phyloP scores from a whole-genome alignment of 2,888 invertebrate genomes.

The Hirudinaria manillensis region DNA sequence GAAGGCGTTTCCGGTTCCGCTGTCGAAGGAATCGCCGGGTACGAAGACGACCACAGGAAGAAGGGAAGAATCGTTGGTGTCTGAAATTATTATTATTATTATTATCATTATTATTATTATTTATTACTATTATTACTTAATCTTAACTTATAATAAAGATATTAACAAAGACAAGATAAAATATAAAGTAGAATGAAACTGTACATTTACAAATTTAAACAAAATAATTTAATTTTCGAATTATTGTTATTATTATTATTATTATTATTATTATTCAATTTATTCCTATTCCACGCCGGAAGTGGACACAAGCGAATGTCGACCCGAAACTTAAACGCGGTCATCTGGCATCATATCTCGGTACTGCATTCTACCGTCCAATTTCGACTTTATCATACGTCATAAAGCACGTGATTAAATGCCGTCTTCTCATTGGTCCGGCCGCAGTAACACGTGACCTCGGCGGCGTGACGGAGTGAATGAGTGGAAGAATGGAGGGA shows the following conservation, averaged over 20 bases:
- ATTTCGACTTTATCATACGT: slow-evolving; percentile 6
- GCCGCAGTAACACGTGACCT: slow-evolving; percentile 9
- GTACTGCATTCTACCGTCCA: background rate
- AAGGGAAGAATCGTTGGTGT: slow-evolving; percentile 17
- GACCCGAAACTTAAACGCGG: background rate
- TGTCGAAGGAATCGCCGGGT: slow-evolving; percentile 91
- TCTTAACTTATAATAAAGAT: background rate
- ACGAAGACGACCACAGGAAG: slow-evolving; percentile 78
- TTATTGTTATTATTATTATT: too few species aligned
- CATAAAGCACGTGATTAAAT: slow-evolving; percentile 16
- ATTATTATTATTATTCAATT: too few species aligned
- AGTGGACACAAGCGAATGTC: background rate
- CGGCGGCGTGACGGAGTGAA: background rate
- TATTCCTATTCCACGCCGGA: too few species aligned
- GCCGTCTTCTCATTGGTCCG: slow-evolving; percentile 1
- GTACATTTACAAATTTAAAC: too few species aligned
- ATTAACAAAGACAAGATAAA: background rate
- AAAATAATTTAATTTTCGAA: too few species aligned
- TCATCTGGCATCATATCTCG: background rate
- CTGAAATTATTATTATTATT: background rate
- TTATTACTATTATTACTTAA: too few species aligned
- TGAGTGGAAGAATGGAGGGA: background rate
- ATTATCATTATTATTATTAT: too few species aligned
- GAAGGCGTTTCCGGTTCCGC: slow-evolving; percentile 93
- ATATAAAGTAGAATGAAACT: too few species aligned